These are phyloP conservation scores for Alsophila aescularia DNA, from an alignment of 2,888 invertebrate genomes.

Conservation along the genomic window DNA sequence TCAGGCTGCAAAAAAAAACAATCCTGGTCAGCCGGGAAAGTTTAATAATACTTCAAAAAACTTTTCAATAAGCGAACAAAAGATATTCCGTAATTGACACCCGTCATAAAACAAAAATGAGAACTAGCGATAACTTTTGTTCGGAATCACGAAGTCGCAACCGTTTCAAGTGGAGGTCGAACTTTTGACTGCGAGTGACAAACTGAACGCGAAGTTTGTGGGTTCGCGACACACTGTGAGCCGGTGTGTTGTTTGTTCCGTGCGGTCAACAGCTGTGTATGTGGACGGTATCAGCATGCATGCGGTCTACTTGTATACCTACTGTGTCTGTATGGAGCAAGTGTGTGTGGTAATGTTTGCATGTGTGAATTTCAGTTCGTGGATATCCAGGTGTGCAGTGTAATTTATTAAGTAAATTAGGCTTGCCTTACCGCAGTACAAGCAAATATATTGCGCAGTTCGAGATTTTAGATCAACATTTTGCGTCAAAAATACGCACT, in stretches of 20 bases:
- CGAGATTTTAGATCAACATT: too few species aligned
- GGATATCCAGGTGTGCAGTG: background rate
- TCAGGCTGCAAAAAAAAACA: slow-evolving; percentile 40
- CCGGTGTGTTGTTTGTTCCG: slow-evolving; percentile 16
- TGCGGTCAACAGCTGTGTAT: slow-evolving; percentile 11
- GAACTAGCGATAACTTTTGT: slow-evolving; percentile 46
- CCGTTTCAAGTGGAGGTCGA: slow-evolving; percentile 46
- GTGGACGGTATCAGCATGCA: background rate
- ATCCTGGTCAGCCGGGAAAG: slow-evolving; percentile 30
- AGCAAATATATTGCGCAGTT: too few species aligned
- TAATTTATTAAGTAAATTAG: slow-evolving; percentile 6
- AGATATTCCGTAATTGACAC: slow-evolving; percentile 58
- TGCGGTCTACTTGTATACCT: too few species aligned
- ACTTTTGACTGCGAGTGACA: slow-evolving; percentile 61
- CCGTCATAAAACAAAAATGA: slow-evolving; percentile 56
- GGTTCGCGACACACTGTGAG: slow-evolving; percentile 14
- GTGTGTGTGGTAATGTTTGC: too few species aligned
- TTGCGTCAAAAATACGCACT: too few species aligned
- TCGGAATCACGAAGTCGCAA: slow-evolving; percentile 45
- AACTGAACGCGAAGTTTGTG: slow-evolving; percentile 51
- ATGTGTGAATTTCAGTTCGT: background rate
- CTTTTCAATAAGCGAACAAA: slow-evolving; percentile 48
- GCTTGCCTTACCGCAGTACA: background rate
- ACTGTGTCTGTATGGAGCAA: too few species aligned
- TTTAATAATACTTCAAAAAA: slow-evolving; percentile 41